Conservation (phyloP, 2,888 invertebrate genomes). For the Bellardia bayeri region DNA sequence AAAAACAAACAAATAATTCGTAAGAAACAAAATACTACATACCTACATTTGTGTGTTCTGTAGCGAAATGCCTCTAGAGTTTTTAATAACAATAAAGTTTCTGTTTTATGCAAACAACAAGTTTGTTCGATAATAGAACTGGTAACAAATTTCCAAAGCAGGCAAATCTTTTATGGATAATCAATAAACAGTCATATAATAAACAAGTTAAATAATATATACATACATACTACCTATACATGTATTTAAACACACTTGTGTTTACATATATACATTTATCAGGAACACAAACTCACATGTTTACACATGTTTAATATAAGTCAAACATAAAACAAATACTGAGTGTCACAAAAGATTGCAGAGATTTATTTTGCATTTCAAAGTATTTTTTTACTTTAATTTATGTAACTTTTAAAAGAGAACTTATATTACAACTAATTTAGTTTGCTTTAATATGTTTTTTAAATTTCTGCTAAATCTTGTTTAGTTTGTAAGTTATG, state of each 20-base stretch:
- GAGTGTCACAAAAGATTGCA: too few species aligned
- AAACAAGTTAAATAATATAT: conserved; percentile 20
- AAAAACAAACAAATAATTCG: conserved; percentile 29
- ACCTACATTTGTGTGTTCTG: neutral
- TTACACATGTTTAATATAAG: too few species aligned
- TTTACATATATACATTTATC: neutral
- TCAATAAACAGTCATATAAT: conserved; percentile 39
- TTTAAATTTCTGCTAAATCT: too few species aligned
- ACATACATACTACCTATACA: neutral
- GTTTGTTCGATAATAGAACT: conserved; percentile 14
- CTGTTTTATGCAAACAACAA: conserved; percentile 3
- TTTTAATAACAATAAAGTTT: conserved; percentile 45
- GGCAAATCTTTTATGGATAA: conserved; percentile 24
- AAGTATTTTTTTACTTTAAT: too few species aligned
- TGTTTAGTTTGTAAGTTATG: too few species aligned
- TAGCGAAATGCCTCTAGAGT: conserved; percentile 36
- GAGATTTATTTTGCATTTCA: too few species aligned
- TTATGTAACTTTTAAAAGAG: too few species aligned
- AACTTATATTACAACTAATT: too few species aligned
- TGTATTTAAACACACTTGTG: neutral
- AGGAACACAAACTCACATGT: neutral
- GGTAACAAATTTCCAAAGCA: neutral
- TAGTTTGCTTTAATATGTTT: too few species aligned
- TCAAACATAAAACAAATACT: too few species aligned
- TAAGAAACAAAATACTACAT: neutral